Conservation (phyloP, 2,113 vertebrate genomes). For the Lonchura striata region DNA sequence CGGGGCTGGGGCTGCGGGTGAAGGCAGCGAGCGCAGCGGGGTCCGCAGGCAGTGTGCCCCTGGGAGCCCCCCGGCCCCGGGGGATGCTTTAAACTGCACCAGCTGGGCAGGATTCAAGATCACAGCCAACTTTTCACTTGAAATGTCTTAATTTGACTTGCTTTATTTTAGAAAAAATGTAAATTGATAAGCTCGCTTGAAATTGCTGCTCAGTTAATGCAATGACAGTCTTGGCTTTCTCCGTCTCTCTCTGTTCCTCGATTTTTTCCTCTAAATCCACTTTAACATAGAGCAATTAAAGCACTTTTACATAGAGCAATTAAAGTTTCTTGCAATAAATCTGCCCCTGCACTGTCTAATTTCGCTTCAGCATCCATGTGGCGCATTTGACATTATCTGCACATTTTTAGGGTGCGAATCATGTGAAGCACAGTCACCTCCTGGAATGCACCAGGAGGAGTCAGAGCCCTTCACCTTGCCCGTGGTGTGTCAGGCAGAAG, state of each 20-base stretch:
- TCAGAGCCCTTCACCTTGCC: not conserved
- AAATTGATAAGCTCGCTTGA: not conserved
- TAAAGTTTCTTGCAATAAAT: not conserved
- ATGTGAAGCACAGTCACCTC: not conserved
- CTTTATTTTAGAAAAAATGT: not conserved
- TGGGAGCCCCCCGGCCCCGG: not conserved
- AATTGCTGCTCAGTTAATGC: not conserved
- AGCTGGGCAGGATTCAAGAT: not conserved
- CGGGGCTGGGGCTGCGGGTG: not conserved
- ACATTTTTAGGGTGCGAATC: not conserved
- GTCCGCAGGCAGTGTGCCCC: not conserved
- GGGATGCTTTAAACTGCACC: not conserved
- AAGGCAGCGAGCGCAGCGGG: not conserved
- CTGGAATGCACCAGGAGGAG: not conserved
- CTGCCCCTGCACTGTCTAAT: fast-evolving
- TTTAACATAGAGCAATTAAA: not conserved
- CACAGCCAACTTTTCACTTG: not conserved
- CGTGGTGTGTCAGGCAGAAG: not conserved
- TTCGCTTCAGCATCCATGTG: not conserved
- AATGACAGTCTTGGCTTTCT: not conserved
- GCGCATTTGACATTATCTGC: fast-evolving
- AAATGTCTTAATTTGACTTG: not conserved
- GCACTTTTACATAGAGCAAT: too few relatives aligned
- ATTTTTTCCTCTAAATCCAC: not conserved
- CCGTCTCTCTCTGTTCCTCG: too few relatives aligned